A percentile compares a stretch with the other conserved stretches of the same genome.
Conservation (phyloP, 2,888 invertebrate genomes). For the Xanthia icteritia region DNA sequence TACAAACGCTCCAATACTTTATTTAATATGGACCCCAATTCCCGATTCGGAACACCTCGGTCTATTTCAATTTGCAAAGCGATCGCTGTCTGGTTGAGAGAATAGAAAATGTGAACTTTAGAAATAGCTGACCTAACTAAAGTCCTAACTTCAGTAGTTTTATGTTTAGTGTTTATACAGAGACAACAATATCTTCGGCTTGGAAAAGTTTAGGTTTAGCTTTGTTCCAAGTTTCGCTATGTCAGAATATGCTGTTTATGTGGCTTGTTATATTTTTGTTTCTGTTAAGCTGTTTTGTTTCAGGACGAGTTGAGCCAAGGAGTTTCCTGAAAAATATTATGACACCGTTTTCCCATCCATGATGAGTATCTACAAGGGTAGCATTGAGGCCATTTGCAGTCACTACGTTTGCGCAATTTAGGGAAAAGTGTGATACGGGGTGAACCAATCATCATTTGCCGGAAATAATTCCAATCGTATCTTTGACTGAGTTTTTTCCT, state of each 20-base stretch:
- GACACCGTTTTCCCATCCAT: constrained; percentile 10
- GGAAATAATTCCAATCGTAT: neutral
- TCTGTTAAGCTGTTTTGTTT: constrained; percentile 40
- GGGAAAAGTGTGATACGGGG: constrained; percentile 11
- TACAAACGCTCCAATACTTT: constrained; percentile 16
- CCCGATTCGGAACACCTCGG: constrained; percentile 30
- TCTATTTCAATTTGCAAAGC: constrained; percentile 51
- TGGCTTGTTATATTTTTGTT: constrained; percentile 38
- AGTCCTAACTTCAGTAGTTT: constrained; percentile 52
- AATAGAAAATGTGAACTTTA: constrained; percentile 59
- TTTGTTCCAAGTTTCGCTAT: constrained; percentile 30
- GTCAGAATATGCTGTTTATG: constrained; percentile 23
- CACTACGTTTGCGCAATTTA: constrained; percentile 18
- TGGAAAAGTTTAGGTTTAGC: constrained; percentile 34
- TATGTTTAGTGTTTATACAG: constrained; percentile 58
- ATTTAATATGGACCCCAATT: constrained; percentile 54
- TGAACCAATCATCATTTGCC: constrained; percentile 27
- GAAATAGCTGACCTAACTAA: constrained; percentile 65
- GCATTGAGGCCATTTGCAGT: constrained; percentile 11
- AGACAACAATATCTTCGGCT: constrained; percentile 51
- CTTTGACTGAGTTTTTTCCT: constrained; percentile 7
- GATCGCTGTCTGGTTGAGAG: constrained; percentile 41
- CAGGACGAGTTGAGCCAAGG: neutral
- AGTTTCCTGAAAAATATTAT: constrained; percentile 25
- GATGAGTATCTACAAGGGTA: neutral